Evolutionary conservation across 2,797 vertebrate genomes (phyloP), one percentile per base, ranked within the genome.

Genomic region (Kryptopterus vitreolus): DNA sequence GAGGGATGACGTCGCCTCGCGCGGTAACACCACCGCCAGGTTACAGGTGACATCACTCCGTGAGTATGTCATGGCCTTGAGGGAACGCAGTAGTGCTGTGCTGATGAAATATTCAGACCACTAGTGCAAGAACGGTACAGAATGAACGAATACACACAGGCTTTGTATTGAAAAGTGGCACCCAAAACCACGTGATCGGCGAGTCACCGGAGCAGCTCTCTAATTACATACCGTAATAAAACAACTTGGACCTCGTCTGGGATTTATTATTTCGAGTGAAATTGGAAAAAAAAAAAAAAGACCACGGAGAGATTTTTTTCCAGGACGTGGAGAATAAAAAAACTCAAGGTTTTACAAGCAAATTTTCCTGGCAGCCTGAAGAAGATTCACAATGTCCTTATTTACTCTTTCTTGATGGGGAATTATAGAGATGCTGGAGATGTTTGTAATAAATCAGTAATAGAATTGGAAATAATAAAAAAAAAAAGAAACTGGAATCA

Each of bases 41-140:
- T 81, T 57, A 82, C 68, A 83, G 66, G 15, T 81, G 90, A 92
- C 84, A 79, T 92, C 91, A 92, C 86, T 79, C 69, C 77, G 18
- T 72, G 10, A 66, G 46, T 74, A 73, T 81, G 79, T 84, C 76
- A 86, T 66, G 55, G 71, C 84, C 82, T 50, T 22, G 13, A 62
- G 68, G 81, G 75, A 78, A 78, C 63, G 22, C 62, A 26, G 61
- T 79, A 18, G 52, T 46, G 83, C 31, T 4, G 62, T 13, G 13
- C 68, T 61, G 24, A 81, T 92, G 5, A 86, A 88, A 87, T 85
- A 91, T 92, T 91, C 69, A 91, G 69, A 66, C 58, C 22, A 43
- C 29, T 76, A 31, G 43, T 58, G 11, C 4, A 74, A 65, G 8
- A 3, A 13, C 20, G 33, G 31, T 63, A 63, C 66, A 77, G 58